phyloP scores from a whole-genome alignment of 2,797 vertebrate species.

The Sebastes kiyomatsui region DNA sequence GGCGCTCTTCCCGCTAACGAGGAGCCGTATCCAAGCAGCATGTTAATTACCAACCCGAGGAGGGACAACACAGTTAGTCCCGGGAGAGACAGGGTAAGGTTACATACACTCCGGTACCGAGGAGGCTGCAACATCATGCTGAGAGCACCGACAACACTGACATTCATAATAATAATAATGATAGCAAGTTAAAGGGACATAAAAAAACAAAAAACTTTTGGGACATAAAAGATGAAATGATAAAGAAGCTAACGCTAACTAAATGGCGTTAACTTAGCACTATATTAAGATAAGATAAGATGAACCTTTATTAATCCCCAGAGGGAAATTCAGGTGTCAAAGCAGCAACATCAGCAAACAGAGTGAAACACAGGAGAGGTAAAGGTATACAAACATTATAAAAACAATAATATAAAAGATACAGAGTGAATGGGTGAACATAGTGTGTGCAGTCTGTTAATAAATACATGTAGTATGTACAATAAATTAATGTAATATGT shows the following conservation, averaged over 20 bases:
- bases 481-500: too few species aligned
- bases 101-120: not conserved
- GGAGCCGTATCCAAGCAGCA: constrained; percentile 66
- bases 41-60: not conserved
- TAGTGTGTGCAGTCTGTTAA: too few species aligned
- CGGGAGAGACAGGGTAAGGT: not conserved
- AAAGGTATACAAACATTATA: accelerated
- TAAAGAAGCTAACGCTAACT: not conserved
- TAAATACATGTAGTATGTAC: accelerated
- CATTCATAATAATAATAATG: not conserved
- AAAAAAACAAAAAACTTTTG: not conserved
- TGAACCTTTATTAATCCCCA: too few species aligned
- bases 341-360: too few species aligned
- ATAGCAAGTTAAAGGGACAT: not conserved
- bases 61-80: not conserved
- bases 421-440: too few species aligned
- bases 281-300: too few species aligned
- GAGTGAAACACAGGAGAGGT: too few species aligned
- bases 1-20: constrained; percentile 80
- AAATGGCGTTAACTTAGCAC: not conserved
- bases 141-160: not conserved
- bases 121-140: not conserved
- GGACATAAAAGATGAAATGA: not conserved
- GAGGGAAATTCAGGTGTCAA: too few species aligned
- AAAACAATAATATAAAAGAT: too few species aligned